These are phyloP conservation scores for Synaphobranchus kaupii DNA, from an alignment of 2,797 vertebrate species.

Conservation along the genomic window DNA sequence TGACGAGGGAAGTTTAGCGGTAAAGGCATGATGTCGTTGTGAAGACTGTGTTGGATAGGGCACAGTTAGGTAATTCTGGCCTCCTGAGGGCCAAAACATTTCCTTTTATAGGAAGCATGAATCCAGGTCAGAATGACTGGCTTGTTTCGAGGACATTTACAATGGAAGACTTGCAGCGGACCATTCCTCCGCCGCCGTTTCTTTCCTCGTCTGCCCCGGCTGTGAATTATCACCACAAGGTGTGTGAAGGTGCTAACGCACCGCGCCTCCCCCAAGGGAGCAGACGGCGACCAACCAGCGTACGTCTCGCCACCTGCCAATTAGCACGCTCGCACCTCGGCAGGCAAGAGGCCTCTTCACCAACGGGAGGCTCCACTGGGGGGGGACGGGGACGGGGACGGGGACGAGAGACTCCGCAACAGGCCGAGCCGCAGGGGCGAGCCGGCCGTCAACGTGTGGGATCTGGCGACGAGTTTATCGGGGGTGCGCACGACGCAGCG, in stretches of 20 bases:
- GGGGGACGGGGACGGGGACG: background rate
- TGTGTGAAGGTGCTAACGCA: background rate
- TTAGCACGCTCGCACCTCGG: slow-evolving; percentile 68
- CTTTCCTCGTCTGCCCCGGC: background rate
- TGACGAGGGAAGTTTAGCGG: background rate
- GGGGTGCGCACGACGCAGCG: background rate
- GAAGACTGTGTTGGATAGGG: background rate
- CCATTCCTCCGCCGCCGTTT: background rate
- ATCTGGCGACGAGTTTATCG: too few relatives aligned
- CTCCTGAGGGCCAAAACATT: background rate
- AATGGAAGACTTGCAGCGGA: background rate
- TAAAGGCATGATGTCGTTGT: background rate
- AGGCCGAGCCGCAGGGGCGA: background rate
- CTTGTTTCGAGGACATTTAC: background rate
- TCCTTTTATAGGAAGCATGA: background rate
- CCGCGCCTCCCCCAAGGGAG: background rate
- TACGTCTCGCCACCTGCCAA: slow-evolving; percentile 61
- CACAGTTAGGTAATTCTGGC: background rate
- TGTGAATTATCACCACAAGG: background rate
- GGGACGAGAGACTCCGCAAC: slow-evolving; percentile 42
- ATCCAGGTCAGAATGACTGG: background rate
- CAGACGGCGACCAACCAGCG: background rate
- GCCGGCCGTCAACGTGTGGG: background rate
- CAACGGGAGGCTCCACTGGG: slow-evolving; percentile 38
- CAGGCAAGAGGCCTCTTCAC: slow-evolving; percentile 55